phyloP scores from a whole-genome alignment of 2,888 invertebrate species.

The Gibbula magus region DNA sequence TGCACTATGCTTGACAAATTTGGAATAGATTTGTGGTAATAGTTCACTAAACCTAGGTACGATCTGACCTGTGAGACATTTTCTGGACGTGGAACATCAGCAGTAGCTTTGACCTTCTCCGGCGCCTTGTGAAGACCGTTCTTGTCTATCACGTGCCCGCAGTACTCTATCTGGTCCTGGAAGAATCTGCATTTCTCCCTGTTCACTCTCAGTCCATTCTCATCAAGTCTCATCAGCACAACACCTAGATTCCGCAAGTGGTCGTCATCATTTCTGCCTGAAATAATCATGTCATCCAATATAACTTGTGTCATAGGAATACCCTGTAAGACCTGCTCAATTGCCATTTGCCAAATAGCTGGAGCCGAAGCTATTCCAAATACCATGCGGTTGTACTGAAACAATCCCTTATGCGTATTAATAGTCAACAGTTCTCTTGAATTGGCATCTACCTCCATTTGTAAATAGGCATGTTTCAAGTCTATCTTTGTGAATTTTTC shows the following conservation, averaged over 20 bases:
- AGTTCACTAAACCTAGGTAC: not conserved
- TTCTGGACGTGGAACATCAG: not conserved
- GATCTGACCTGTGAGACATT: not conserved
- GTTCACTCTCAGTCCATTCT: not conserved
- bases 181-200: not conserved
- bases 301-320: not conserved
- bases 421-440: slow-evolving; percentile 54
- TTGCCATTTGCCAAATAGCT: not conserved
- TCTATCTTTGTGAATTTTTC: too few species aligned
- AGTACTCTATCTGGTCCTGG: slow-evolving; percentile 32
- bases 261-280: too few species aligned
- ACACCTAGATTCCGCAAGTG: too few species aligned
- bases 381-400: too few species aligned
- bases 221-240: not conserved
- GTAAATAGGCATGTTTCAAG: too few species aligned
- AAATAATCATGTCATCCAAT: too few species aligned
- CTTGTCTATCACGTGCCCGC: slow-evolving; percentile 39
- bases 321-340: not conserved
- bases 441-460: slow-evolving; percentile 36
- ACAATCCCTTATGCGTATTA: too few species aligned
- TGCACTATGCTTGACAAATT: not conserved
- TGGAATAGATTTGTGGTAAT: too few species aligned
- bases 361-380: not conserved
- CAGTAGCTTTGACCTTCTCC: slow-evolving; percentile 27
- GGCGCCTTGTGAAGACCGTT: slow-evolving; percentile 37